Conservation (phyloP, 2,888 invertebrate genomes). For the Epiblema foenella region DNA sequence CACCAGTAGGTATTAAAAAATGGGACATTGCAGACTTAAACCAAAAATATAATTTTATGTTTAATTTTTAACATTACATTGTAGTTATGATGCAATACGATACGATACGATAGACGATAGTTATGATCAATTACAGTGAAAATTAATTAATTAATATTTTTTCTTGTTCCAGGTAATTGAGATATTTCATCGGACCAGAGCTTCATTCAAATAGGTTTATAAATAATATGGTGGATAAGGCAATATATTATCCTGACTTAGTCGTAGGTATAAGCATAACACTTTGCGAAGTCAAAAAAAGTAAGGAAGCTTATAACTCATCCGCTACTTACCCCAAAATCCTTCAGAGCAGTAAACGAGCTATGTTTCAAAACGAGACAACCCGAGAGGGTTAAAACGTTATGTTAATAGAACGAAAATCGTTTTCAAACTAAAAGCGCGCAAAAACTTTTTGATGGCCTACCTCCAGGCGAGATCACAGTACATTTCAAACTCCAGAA, state of each 20-base stretch:
- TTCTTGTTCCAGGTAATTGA: slow-evolving; percentile 62
- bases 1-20: too few relatives aligned
- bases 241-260: slow-evolving; percentile 27
- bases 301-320: slow-evolving; percentile 48
- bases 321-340: slow-evolving; percentile 40
- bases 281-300: slow-evolving; percentile 48
- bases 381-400: slow-evolving; percentile 68
- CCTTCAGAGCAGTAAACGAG: slow-evolving; percentile 54
- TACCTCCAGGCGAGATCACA: slow-evolving; percentile 59
- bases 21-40: too few relatives aligned
- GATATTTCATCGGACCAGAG: not conserved
- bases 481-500: slow-evolving; percentile 55
- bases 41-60: too few relatives aligned
- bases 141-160: slow-evolving; percentile 23
- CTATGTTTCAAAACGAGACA: slow-evolving; percentile 68
- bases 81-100: too few relatives aligned
- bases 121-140: not conserved
- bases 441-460: slow-evolving; percentile 75
- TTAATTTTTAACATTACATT: too few relatives aligned
- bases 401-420: slow-evolving; percentile 74
- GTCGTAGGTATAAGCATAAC: slow-evolving; percentile 26
- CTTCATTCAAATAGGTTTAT: slow-evolving; percentile 11
- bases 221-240: not conserved
- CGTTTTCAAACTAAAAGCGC: slow-evolving; percentile 70
- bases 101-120: too few relatives aligned